Evolutionary conservation across 2,888 invertebrate genomes (phyloP).

Genomic region (Parnassius apollo): DNA sequence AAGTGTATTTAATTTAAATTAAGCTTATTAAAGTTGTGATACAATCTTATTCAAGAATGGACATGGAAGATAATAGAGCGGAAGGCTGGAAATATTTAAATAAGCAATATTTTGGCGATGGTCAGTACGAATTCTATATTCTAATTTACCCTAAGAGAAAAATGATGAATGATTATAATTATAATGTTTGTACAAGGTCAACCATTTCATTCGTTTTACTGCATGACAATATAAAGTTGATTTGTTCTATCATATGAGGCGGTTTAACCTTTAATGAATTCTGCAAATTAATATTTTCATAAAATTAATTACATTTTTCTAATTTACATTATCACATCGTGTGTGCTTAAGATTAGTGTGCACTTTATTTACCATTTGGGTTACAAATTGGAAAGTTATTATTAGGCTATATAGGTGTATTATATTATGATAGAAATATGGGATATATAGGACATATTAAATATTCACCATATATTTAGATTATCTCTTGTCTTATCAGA

Average conservation of each 20-base stretch:
- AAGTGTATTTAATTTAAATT: constrained; percentile 17
- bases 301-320: too few species aligned
- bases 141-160: constrained; percentile 32
- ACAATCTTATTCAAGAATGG: constrained; percentile 41
- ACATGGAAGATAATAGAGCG: constrained; percentile 65
- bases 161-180: constrained; percentile 18
- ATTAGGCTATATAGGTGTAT: too few species aligned
- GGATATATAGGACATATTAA: too few species aligned
- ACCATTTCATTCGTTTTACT: constrained; percentile 2
- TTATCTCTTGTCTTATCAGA: too few species aligned
- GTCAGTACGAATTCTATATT: constrained; percentile 50
- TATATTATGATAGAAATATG: too few species aligned
- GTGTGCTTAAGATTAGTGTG: too few species aligned
- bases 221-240: background rate
- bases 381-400: too few species aligned
- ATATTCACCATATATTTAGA: too few species aligned
- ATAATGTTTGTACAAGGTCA: constrained; percentile 14
- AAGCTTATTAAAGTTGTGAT: constrained; percentile 7
- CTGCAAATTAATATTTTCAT: background rate
- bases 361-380: too few species aligned
- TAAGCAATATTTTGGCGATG: constrained; percentile 76
- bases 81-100: constrained; percentile 78
- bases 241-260: too few species aligned
- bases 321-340: too few species aligned
- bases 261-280: background rate